Evolutionary conservation across 1,140 invertebrate genomes (phyloP).

Genomic region (Pararge aegeria): DNA sequence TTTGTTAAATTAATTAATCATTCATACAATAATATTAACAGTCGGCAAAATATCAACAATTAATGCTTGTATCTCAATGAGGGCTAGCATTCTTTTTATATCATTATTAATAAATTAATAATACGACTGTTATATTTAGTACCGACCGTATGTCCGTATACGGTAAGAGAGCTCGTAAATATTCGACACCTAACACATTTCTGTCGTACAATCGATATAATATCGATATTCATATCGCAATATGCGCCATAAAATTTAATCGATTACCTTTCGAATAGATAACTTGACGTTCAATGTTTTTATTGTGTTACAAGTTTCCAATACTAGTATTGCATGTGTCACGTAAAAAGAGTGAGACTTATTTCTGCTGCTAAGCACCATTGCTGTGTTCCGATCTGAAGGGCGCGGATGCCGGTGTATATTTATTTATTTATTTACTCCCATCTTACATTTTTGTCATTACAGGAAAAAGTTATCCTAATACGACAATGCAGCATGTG

Average conservation of each 20-base stretch:
- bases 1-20: too few species aligned
- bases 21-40: neutral
- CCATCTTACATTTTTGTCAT: too few species aligned
- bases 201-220: conserved; percentile 5
- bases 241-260: conserved; percentile 1
- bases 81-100: neutral
- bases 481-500: too few species aligned
- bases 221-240: conserved; percentile 3
- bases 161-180: conserved; percentile 36
- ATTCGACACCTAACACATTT: conserved; percentile 43
- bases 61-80: neutral
- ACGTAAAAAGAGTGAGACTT: too few species aligned
- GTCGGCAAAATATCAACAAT: neutral
- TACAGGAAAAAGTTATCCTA: too few species aligned
- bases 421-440: too few species aligned
- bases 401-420: too few species aligned
- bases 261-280: neutral
- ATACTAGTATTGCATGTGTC: neutral
- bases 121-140: conserved; percentile 41
- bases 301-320: neutral
- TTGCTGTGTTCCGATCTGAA: too few species aligned
- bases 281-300: neutral
- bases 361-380: too few species aligned
- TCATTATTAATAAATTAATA: conserved; percentile 24
- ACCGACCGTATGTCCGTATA: conserved; percentile 45